Evolutionary conservation across 1,140 invertebrate genomes (phyloP).

Genomic region (Centruroides sculpturatus): DNA sequence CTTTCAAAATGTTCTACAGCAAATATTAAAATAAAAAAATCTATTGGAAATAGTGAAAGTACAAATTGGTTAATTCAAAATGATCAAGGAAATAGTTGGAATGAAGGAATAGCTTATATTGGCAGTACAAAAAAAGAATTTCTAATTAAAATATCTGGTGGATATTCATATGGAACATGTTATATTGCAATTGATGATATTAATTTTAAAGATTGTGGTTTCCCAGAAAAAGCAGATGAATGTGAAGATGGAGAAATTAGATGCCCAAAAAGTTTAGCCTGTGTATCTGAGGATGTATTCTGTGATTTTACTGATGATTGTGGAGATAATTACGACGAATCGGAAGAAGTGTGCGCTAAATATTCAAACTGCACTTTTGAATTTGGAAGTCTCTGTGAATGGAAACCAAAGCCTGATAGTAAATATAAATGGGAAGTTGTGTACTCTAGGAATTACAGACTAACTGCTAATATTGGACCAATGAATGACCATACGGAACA

Average conservation of each 20-base stretch:
- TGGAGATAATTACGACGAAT: conserved; percentile 76
- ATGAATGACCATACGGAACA: conserved; percentile 12
- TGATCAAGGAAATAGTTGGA: conserved; percentile 4
- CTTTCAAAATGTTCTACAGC: too few species aligned
- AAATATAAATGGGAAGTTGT: background rate
- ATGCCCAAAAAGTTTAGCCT: conserved; percentile 11
- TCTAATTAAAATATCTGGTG: background rate
- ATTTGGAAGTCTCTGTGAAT: conserved; percentile 4
- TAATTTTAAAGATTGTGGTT: conserved; percentile 20
- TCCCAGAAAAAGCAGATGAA: conserved; percentile 8
- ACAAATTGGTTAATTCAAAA: conserved; percentile 2
- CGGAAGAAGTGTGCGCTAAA: background rate
- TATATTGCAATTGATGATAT: conserved; percentile 32
- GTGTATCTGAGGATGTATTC: conserved; percentile 6
- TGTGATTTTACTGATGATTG: conserved; percentile 82
- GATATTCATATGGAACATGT: background rate
- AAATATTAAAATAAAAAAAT: too few species aligned
- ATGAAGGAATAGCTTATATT: conserved; percentile 7
- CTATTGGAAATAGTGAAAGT: too few species aligned
- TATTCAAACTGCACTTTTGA: conserved; percentile 14
- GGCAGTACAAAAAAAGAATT: conserved; percentile 9
- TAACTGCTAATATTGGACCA: background rate
- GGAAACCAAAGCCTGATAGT: conserved; percentile 1
- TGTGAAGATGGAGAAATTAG: conserved; percentile 11
- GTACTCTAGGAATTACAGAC: background rate